Base-by-base conservation (phyloP, 2,888 invertebrate genomes). In the Homarus gammarus region DNA sequence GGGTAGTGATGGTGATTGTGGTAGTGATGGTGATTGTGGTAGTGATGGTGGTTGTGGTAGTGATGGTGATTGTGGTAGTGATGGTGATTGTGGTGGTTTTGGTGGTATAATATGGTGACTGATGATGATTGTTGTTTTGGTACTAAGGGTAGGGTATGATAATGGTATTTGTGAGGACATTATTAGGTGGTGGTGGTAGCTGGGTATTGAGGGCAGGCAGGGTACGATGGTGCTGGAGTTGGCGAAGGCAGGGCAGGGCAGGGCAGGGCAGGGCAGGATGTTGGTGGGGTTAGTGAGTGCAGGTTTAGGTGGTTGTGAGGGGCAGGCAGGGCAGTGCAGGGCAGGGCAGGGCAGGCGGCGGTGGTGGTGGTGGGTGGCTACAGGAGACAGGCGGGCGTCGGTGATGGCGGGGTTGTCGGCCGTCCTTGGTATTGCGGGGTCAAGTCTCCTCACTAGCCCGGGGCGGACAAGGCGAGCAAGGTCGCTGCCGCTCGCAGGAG, bases 391-490 rank as follows among this genome's bases (percentile, higher is more conserved):
- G 73, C n/a, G 70, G 83, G 83, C 15, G 40, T 27, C 18, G 84
- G 15, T 36, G 40, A 12, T 38, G 61, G 51, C 44, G 84, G 84
- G 84, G 84, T 85, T 64, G 77, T 44, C 64, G 84, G 6, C 84
- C 84, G 84, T 75, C 84, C 84, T 85, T 85, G 84, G 77, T 61
- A 51, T 77, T 61, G 75, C 31, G 64, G 84, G 84, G 77, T 77
- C 84, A 77, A 64, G 75, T 44, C 84, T 49, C 77, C 75, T 77
- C 84, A 77, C 40, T 61, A 31, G 61, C 84, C 84, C 44, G 40
- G 44, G 75, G 84, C 77, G 61, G 38, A 61, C 61, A 27, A 73
- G 84, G 75, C 75, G 38, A 75, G 84, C 73, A 75, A 84, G 75
- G 84, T 75, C 84, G 56, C 61, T 27, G 38, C 38, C n/a, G 27